Percentiles rank a stretch among this genome's conserved stretches.
These are phyloP conservation scores for Sphyrna mokarran DNA, from an alignment of 2,113 vertebrate species.

Conservation along the genomic window DNA sequence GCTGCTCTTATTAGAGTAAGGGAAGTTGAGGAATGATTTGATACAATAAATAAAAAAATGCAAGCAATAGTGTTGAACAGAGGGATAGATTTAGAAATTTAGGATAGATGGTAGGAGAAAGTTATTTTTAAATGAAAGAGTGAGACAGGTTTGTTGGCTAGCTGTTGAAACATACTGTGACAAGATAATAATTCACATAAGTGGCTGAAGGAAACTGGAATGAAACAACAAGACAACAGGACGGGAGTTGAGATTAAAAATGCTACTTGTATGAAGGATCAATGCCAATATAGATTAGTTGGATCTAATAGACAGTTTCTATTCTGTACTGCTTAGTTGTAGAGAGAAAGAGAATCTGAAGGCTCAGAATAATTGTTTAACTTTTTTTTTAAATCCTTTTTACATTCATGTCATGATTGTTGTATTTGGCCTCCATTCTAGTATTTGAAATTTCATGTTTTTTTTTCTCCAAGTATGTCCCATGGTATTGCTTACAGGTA, in stretches of 20 bases:
- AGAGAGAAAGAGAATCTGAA: background rate
- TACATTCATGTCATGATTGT: background rate
- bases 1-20: background rate
- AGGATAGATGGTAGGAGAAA: background rate
- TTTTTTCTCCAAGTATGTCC: background rate
- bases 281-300: background rate
- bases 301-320: background rate
- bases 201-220: background rate
- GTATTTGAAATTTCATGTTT: background rate
- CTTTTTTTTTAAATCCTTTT: background rate
- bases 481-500: background rate
- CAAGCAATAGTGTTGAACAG: no score
- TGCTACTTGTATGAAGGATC: background rate
- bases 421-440: background rate
- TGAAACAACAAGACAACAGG: background rate
- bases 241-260: background rate
- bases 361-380: background rate
- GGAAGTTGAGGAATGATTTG: no score
- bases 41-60: background rate
- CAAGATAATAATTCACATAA: background rate
- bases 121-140: background rate
- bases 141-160: background rate
- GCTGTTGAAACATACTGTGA: background rate
- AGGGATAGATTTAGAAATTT: background rate
- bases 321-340: background rate